These are phyloP conservation scores for Acanthoscelides obtectus DNA, from an alignment of 2,888 invertebrate genomes.

Conservation along the genomic window DNA sequence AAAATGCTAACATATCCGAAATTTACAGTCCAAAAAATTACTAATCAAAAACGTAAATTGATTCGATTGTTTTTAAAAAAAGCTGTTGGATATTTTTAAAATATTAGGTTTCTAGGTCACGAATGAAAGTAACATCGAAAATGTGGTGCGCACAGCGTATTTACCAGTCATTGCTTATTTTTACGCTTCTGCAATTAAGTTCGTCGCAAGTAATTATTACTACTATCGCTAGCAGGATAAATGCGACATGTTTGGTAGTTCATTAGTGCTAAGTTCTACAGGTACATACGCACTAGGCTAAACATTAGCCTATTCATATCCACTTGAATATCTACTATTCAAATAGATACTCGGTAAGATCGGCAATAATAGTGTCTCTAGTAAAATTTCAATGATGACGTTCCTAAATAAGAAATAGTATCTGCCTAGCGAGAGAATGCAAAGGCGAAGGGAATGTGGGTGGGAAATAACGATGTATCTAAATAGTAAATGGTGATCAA, in stretches of 20 bases:
- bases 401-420: too few species aligned
- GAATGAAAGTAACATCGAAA: neutral
- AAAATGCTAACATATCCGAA: neutral
- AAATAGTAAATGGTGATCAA: too few species aligned
- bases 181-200: neutral
- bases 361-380: too few species aligned
- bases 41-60: neutral
- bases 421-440: too few species aligned
- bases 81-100: neutral
- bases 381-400: too few species aligned
- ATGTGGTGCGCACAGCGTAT: neutral
- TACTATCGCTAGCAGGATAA: neutral
- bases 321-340: too few species aligned
- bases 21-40: neutral
- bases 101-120: neutral
- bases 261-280: neutral
- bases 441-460: too few species aligned
- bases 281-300: too few species aligned
- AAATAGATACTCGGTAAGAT: too few species aligned
- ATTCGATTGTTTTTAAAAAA: neutral
- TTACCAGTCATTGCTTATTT: neutral
- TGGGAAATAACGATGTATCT: too few species aligned
- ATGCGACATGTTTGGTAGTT: neutral
- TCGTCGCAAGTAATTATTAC: neutral
- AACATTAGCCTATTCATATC: too few species aligned